Base-by-base conservation (phyloP, 2,797 vertebrate species). In the Menidia menidia region DNA sequence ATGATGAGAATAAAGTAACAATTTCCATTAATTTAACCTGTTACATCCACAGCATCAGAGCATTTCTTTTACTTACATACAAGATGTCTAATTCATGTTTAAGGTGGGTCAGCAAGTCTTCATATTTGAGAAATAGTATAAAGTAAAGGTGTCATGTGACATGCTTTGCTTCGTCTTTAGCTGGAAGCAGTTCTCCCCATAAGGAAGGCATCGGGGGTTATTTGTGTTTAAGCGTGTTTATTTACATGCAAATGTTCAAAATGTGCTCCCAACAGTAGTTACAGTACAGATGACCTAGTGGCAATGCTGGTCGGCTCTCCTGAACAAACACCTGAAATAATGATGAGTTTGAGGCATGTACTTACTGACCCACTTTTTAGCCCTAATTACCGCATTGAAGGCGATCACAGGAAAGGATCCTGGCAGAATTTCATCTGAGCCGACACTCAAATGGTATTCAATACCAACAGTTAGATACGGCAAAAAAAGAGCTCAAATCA, bases 271-370 rank as follows among this genome's bases (percentile, higher is more conserved):
- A 52, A 77, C 48, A 41, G 42, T 60, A 33, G 76, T 39, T 67
- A 41, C 47, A 31, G 45, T 67, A 50, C 30, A 54, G 60, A 50
- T 1, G 9, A 41, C 68, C 50, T 9, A 41, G 33, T 35, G 52
- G 58, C 50, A 44, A 30, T n/a, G 60, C 62, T 60, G 67, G 25
- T 45, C 61, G 0, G 4, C 47, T 60, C 77, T 64, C 54, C 64
- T 83, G 57, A 84, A 54, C 71, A 67, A 64, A 84, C 56, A 73
- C 61, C 71, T 93, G 81, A 93, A 94, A 93, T 92, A 93, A 90
- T 91, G 75, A 93, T 93, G 92, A 93, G 88, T 64, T 65, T 51
- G 59, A 82, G 76, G 62, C 61, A 78, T 90, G 87, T 81, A 79
- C 77, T 50, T 60, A 64, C 75, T 81, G 89, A 87, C 85, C 81